Evolutionary conservation across 2,113 vertebrate species (phyloP).

Genomic region (Sinocyclocheilus anophthalmus): DNA sequence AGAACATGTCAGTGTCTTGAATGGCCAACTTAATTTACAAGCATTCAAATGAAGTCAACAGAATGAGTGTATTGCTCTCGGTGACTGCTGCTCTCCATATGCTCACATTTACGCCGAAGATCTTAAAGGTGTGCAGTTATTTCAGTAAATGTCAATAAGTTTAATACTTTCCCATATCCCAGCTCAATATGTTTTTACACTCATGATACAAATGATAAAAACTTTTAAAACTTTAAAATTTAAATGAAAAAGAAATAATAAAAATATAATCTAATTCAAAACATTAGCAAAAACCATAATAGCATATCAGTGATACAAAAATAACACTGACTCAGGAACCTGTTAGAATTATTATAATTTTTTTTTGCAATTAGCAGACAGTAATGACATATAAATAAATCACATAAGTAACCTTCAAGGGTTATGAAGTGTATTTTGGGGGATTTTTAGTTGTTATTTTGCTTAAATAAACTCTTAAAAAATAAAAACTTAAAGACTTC

Average conservation of each 20-base stretch:
- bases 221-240: too few relatives aligned
- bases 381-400: not conserved
- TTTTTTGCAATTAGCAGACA: not conserved
- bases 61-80: not conserved
- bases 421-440: not conserved
- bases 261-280: too few relatives aligned
- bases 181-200: not conserved
- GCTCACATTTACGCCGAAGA: not conserved
- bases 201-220: too few relatives aligned
- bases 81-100: slow-evolving; percentile 4
- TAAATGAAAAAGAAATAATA: too few relatives aligned
- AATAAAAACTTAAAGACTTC: not conserved
- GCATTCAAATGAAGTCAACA: slow-evolving; percentile 50
- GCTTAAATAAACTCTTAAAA: not conserved
- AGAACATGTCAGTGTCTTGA: slow-evolving; percentile 42
- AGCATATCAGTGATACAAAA: not conserved
- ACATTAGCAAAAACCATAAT: not conserved
- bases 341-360: too few relatives aligned
- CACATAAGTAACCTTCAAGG: not conserved
- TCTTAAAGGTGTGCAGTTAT: not conserved
- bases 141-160: not conserved
- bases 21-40: slow-evolving; percentile 52
- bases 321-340: too few relatives aligned
- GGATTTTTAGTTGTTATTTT: not conserved
- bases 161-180: not conserved